Evolutionary conservation across 2,113 vertebrate genomes (phyloP), one percentile per base, ranked within the genome.

Genomic region (Pygoscelis antarcticus): DNA sequence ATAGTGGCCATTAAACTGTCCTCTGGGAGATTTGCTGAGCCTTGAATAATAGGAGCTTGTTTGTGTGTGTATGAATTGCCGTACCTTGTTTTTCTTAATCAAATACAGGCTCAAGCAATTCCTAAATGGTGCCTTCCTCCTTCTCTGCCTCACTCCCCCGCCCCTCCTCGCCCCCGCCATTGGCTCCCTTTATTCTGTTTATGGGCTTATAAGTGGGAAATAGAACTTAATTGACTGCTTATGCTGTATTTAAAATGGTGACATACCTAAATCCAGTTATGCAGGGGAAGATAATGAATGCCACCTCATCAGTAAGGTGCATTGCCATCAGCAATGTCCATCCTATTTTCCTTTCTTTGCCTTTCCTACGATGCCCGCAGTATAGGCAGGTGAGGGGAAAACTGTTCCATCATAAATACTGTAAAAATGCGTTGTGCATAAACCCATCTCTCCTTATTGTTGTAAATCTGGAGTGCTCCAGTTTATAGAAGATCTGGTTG

Each of bases 1-100:
- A 94, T 89, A 93, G 54, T 66, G 42, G 69, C 68, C 47, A 78
- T 95, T 95, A 89, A 93, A 64, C 51, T 83, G 69, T 94, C 72
- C 61, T 42, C 57, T 91, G 90, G 76, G 91, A 83, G 76, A 87
- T 95, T 78, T 85, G 61, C 61, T 68, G 70, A 96, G 72, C 65
- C 47, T 69, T 78, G 51, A 79, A 58, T 68, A 83, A 84, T 38
- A 72, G 78, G 34, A 84, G 30, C 16, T 1, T 11, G 17, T 90
- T 60, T 92, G 54, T 54, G 61, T 20, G 15, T 19, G 13, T 44
- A 16, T 87, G 78, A 96, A 65, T 79, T 36, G 69, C 84, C 87
- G 7, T 11, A 15, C 25, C 16, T 83, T 90, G 60, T 87, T 90
- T 78, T 77, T 61, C 51, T 79, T 72, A 44, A 92, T 36, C 30